These are phyloP conservation scores for Eumerus sabulonum DNA, from an alignment of 2,888 invertebrate genomes.

Conservation along the genomic window DNA sequence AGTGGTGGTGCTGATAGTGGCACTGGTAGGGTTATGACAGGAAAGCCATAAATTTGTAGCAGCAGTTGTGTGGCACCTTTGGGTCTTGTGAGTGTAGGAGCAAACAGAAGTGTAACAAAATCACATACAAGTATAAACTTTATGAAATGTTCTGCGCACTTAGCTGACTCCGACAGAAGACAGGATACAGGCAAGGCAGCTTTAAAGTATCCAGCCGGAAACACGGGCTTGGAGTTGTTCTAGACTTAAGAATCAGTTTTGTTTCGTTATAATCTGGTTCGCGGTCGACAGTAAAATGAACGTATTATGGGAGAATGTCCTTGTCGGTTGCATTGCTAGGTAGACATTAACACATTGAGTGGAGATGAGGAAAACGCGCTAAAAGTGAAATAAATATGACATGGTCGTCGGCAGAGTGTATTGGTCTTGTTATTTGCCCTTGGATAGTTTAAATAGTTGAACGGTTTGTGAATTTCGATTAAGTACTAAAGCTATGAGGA, in stretches of 20 bases:
- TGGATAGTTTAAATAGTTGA: conserved; percentile 17
- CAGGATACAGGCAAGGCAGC: background rate
- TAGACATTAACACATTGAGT: conserved; percentile 25
- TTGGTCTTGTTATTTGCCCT: conserved; percentile 21
- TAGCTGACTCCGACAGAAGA: conserved; percentile 59
- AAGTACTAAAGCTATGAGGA: background rate
- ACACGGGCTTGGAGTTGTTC: conserved; percentile 11
- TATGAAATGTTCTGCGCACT: conserved; percentile 47
- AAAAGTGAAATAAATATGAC: conserved; percentile 6
- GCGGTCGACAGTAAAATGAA: conserved; percentile 56
- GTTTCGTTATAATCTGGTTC: conserved; percentile 45
- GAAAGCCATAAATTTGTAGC: conserved; percentile 62
- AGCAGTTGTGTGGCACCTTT: conserved; percentile 62
- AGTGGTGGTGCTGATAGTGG: background rate
- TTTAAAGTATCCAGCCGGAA: conserved; percentile 6
- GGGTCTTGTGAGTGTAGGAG: conserved; percentile 25
- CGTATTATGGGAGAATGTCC: conserved; percentile 33
- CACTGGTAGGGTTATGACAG: conserved; percentile 60
- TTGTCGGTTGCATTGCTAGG: conserved; percentile 23
- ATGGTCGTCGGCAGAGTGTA: too few relatives aligned
- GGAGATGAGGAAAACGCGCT: conserved; percentile 23
- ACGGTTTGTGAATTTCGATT: conserved; percentile 14
- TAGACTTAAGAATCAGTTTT: conserved; percentile 5
- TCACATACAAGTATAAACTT: conserved; percentile 51
- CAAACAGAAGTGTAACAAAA: conserved; percentile 37